Conservation (phyloP, 1,140 invertebrate species). For the Leptinotarsa defecta region DNA sequence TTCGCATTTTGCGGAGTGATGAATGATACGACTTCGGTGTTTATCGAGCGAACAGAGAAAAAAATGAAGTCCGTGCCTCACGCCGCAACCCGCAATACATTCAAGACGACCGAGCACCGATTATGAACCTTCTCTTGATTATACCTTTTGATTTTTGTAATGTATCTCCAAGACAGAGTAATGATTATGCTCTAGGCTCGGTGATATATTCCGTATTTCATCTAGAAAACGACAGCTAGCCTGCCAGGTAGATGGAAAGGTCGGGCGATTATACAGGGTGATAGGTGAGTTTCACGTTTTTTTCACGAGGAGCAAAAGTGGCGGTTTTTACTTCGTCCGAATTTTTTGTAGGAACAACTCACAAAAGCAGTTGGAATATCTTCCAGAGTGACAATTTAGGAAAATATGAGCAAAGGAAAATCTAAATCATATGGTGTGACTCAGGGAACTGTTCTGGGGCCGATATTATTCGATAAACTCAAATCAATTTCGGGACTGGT, state of each 20-base stretch:
- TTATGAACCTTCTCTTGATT: slow-evolving; percentile 45
- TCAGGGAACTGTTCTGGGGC: no score
- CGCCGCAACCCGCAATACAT: slow-evolving; percentile 7
- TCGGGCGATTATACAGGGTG: not conserved
- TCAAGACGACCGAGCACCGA: slow-evolving; percentile 31
- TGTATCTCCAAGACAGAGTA: slow-evolving; percentile 47
- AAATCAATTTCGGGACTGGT: no score
- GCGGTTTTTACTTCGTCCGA: no score
- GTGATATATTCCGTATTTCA: slow-evolving; percentile 42
- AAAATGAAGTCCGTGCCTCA: not conserved
- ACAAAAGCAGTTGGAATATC: no score
- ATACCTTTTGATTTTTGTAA: slow-evolving; percentile 48
- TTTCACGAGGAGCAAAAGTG: no score
- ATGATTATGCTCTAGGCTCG: slow-evolving; percentile 42
- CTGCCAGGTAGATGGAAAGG: not conserved
- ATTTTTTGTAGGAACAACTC: no score
- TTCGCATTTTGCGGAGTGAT: slow-evolving; percentile 20
- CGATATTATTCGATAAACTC: no score
- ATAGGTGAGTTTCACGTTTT: no score
- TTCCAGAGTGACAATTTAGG: no score
- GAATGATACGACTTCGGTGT: slow-evolving; percentile 27
- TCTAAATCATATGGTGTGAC: no score
- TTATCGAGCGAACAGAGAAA: slow-evolving; percentile 24
- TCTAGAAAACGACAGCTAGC: slow-evolving; percentile 16
- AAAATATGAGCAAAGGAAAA: no score